A percentile compares a stretch with the other conserved stretches of the same genome.
phyloP scores from a whole-genome alignment of 2,113 vertebrate species.

The Solenodon paradoxus region DNA sequence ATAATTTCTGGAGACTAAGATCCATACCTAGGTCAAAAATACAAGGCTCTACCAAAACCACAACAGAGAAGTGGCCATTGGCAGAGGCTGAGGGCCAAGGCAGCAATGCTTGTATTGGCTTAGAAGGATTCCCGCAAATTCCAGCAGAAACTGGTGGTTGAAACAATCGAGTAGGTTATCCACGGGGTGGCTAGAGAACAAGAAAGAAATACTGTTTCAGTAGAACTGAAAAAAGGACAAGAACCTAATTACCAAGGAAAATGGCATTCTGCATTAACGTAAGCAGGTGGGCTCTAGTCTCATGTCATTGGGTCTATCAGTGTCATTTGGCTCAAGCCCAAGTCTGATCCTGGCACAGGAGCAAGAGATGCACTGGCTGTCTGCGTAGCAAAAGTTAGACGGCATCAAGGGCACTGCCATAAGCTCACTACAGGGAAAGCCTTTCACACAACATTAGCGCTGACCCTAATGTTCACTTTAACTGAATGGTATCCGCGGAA shows the following conservation, averaged over 20 bases:
- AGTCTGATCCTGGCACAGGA: slow-evolving; percentile 14
- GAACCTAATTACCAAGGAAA: slow-evolving; percentile 17
- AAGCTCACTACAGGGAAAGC: slow-evolving; percentile 35
- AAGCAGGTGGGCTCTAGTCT: background rate
- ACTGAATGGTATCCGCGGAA: background rate
- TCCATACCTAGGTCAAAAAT: slow-evolving; percentile 20
- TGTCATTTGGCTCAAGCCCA: slow-evolving; percentile 53
- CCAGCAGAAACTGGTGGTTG: background rate
- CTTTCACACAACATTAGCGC: background rate
- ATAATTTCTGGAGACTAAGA: background rate
- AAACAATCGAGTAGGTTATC: background rate
- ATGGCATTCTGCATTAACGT: background rate
- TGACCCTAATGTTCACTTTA: background rate
- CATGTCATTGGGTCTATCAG: slow-evolving; percentile 3
- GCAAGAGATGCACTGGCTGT: background rate
- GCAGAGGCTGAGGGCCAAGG: background rate
- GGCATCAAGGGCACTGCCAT: background rate
- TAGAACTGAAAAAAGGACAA: slow-evolving; percentile 37
- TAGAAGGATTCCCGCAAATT: slow-evolving; percentile 21
- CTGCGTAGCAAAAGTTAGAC: background rate
- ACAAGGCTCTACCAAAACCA: background rate
- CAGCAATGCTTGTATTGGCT: background rate
- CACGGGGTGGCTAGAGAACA: background rate
- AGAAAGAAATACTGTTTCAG: background rate
- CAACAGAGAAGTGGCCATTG: background rate